Evolutionary conservation across 1,140 invertebrate species (phyloP).

Genomic region (Platorchestia sp.): DNA sequence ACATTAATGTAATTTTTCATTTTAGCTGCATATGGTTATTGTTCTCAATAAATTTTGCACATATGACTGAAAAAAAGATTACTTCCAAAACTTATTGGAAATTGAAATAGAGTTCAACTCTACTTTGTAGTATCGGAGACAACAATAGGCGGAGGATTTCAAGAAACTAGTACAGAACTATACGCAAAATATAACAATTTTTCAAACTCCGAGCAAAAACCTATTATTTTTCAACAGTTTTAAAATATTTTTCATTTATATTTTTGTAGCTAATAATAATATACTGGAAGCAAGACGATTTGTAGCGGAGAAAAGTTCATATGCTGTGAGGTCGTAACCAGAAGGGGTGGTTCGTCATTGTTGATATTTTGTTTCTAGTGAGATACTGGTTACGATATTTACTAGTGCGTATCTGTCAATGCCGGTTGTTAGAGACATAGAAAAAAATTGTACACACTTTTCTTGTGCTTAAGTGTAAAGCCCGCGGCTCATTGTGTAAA

Average conservation of each 20-base stretch:
- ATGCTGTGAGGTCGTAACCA: constrained; percentile 32
- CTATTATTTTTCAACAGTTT: not conserved
- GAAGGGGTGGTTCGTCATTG: constrained; percentile 44
- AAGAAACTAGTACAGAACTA: not conserved
- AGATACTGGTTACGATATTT: not conserved
- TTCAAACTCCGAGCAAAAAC: not conserved
- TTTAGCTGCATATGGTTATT: too few species aligned
- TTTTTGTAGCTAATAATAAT: not conserved
- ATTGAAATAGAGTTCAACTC: not conserved
- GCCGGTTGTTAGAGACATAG: not conserved
- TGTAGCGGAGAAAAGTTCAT: not conserved
- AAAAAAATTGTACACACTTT: not conserved
- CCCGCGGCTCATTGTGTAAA: not conserved
- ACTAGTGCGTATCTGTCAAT: not conserved
- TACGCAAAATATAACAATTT: not conserved
- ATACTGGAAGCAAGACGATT: not conserved
- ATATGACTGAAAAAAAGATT: not conserved
- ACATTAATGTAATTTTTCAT: too few species aligned
- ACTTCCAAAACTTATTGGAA: not conserved
- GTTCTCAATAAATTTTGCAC: too few species aligned
- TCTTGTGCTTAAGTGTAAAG: not conserved
- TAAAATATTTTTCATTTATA: not conserved
- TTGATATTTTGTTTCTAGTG: constrained; percentile 36
- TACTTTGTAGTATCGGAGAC: not conserved
- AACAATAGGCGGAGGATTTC: not conserved